Conservation (phyloP, 2,113 vertebrate genomes). For the Oceanodroma tethys region DNA sequence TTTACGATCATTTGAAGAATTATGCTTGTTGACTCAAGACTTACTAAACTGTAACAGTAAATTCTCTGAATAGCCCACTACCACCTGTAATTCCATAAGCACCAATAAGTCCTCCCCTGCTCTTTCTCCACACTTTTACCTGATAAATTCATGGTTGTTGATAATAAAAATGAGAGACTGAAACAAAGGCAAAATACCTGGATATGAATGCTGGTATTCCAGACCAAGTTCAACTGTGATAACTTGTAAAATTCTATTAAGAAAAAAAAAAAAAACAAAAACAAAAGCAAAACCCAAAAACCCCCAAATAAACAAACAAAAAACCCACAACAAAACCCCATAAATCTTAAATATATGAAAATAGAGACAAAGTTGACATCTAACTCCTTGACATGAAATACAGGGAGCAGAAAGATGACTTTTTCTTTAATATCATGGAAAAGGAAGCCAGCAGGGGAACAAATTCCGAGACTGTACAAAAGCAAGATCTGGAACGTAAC, state of each 20-base stretch:
- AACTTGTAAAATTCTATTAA: neutral
- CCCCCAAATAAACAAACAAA: neutral
- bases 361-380: neutral
- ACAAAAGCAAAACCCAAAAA: neutral
- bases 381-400: neutral
- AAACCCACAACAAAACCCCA: rapidly evolving
- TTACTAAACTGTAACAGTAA: neutral
- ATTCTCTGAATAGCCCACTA: neutral
- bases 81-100: neutral
- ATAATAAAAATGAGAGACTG: neutral
- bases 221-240: neutral
- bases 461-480: neutral
- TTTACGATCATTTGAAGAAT: neutral
- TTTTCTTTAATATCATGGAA: neutral
- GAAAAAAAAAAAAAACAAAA: neutral
- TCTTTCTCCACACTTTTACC: neutral
- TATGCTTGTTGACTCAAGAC: neutral
- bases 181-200: neutral
- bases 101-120: neutral
- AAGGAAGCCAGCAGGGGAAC: neutral
- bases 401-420: neutral
- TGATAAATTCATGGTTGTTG: neutral
- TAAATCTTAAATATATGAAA: neutral
- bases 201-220: neutral
- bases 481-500: neutral